Base-by-base conservation (phyloP, 2,113 vertebrate species). In the Arvicanthis niloticus region DNA sequence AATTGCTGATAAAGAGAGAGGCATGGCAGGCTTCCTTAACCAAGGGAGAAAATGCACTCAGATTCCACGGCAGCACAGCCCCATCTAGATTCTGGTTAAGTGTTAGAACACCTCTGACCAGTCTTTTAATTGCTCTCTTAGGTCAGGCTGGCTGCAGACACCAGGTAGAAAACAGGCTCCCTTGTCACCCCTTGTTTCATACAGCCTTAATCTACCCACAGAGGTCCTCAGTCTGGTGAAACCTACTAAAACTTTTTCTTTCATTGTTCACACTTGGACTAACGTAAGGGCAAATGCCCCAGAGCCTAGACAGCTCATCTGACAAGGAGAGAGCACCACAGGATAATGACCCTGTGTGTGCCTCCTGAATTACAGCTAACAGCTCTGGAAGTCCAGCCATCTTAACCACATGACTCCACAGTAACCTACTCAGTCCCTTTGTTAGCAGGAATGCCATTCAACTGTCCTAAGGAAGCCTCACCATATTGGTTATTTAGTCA, bases 1-100 rank as follows among this genome's bases (percentile, higher is more conserved):
- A 94, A 82, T 62, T 87, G 60, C 90, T 76, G 91, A 95, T 94
- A 96, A 85, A 89, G 60, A 96, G 40, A 82, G 76, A 97, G 67
- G 34, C 58, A 75, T 0, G 40, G 51, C 21, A 91, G 68, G 21
- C 80, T 93, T 97, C 89, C 72, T 91, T 67, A 90, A 92, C 65
- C 77, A 92, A 77, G 81, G 53, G 16, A 65, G 75, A 75, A 93
- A 91, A 48, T n/a, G 22, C 34, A 62, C 45, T 19, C 81, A 48
- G 56, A 88, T 80, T 91, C 80, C 84, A 62, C n/a, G 62, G 56
- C 29, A 56, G 42, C 51, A 90, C 68, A 88, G 58, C n/a, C 76
- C 9, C 76, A 93, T 70, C 81, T 67, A 72, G 88, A 92, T 92
- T 95, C 84, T 70, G 45, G 48, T 73, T 88, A 94, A 73, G 10